phyloP scores from a whole-genome alignment of 2,113 vertebrate genomes.

The Myocastor coypus region DNA sequence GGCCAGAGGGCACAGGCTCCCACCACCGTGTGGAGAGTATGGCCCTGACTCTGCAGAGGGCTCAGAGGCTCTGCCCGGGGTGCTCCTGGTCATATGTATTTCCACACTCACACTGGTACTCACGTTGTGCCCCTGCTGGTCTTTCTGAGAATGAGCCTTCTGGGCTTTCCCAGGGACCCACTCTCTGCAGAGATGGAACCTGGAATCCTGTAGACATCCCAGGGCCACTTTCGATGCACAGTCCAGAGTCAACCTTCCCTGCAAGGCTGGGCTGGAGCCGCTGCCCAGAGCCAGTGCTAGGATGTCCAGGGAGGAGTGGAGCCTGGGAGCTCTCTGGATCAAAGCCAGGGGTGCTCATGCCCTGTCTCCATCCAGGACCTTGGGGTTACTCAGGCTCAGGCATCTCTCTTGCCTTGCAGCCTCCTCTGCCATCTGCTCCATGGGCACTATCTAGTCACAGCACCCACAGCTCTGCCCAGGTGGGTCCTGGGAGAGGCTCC shows the following conservation, averaged over 20 bases:
- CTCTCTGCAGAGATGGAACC: neutral
- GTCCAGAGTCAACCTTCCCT: neutral
- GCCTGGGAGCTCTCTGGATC: neutral
- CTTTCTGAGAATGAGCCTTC: too few species aligned
- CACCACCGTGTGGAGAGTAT: rapidly evolving
- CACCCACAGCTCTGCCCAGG: neutral
- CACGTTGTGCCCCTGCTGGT: neutral
- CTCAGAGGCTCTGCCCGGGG: neutral
- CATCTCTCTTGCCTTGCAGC: neutral
- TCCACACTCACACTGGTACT: neutral
- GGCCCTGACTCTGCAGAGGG: neutral
- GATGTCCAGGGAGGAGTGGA: neutral
- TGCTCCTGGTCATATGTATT: neutral
- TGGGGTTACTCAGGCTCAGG: neutral
- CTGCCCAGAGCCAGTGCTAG: neutral
- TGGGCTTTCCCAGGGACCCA: neutral
- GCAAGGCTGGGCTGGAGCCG: neutral
- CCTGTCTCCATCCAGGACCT: neutral
- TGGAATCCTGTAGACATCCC: neutral
- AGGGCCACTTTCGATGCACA: too few species aligned
- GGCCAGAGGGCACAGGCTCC: neutral
- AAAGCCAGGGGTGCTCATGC: neutral
- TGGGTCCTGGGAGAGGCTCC: neutral
- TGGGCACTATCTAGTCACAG: neutral
- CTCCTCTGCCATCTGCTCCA: too few species aligned